Conservation (phyloP, 1,140 invertebrate species). For the Chionoecetes opilio region DNA sequence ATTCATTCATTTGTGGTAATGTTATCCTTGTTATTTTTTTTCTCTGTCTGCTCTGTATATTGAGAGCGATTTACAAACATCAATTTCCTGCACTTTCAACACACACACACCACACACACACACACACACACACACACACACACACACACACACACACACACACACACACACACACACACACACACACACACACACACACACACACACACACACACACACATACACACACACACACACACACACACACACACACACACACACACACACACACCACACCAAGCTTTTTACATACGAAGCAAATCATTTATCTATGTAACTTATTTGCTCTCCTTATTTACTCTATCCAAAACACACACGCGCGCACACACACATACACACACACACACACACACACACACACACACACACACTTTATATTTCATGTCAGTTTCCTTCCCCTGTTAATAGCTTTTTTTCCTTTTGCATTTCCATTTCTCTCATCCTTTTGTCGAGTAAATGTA, state of each 20-base stretch:
- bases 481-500: too few species aligned
- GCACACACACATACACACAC: conserved; percentile 9
- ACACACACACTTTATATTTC: too few species aligned
- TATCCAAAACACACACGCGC: not conserved
- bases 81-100: not conserved
- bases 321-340: not conserved
- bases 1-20: not conserved
- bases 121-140: conserved; percentile 21
- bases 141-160: conserved; percentile 34
- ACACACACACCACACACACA: too few species aligned
- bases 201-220: conserved; percentile 31
- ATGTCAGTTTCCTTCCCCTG: too few species aligned
- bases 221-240: not conserved
- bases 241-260: not conserved
- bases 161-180: conserved; percentile 36
- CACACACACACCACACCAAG: not conserved
- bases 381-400: not conserved
- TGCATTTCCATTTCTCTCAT: too few species aligned
- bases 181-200: conserved; percentile 32
- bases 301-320: not conserved
- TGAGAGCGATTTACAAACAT: too few species aligned
- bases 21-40: not conserved
- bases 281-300: not conserved
- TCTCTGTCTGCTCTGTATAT: too few species aligned
- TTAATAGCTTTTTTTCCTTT: too few species aligned